Conservation (phyloP, 2,797 vertebrate species). For the Anguilla obscura region DNA sequence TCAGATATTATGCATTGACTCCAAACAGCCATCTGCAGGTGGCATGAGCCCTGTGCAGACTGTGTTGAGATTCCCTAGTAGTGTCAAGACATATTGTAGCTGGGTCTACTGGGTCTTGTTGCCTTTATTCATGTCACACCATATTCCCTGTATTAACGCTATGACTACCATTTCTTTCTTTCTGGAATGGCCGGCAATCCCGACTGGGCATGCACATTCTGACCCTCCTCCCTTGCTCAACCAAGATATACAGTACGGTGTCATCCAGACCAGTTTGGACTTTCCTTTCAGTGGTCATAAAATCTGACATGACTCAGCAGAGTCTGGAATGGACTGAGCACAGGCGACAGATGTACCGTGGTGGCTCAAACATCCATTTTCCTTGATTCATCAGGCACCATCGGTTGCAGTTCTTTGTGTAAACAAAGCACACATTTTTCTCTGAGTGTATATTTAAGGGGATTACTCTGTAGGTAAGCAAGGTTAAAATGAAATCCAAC, state of each 20-base stretch:
- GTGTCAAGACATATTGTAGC: not conserved
- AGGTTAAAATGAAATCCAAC: not conserved
- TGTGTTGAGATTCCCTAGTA: not conserved
- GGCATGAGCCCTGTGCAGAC: constrained; percentile 6
- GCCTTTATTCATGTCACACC: constrained; percentile 16
- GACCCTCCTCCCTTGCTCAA: not conserved
- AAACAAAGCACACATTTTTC: not conserved
- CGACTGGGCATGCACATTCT: not conserved
- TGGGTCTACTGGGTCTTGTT: not conserved
- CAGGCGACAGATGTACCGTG: not conserved
- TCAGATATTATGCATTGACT: constrained; percentile 48
- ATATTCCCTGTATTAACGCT: constrained; percentile 20
- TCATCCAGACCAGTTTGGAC: not conserved
- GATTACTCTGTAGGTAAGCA: not conserved
- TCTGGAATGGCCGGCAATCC: not conserved
- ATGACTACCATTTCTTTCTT: not conserved
- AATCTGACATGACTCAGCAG: not conserved
- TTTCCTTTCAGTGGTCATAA: not conserved
- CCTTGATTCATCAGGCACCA: not conserved
- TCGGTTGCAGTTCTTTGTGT: not conserved
- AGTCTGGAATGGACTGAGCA: not conserved
- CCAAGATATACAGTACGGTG: not conserved
- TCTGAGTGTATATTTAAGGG: not conserved
- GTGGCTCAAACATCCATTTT: not conserved
- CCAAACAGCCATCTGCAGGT: constrained; percentile 38